Conservation (phyloP, 2,113 vertebrate species). For the Gnathonemus echidnorhynchus region DNA sequence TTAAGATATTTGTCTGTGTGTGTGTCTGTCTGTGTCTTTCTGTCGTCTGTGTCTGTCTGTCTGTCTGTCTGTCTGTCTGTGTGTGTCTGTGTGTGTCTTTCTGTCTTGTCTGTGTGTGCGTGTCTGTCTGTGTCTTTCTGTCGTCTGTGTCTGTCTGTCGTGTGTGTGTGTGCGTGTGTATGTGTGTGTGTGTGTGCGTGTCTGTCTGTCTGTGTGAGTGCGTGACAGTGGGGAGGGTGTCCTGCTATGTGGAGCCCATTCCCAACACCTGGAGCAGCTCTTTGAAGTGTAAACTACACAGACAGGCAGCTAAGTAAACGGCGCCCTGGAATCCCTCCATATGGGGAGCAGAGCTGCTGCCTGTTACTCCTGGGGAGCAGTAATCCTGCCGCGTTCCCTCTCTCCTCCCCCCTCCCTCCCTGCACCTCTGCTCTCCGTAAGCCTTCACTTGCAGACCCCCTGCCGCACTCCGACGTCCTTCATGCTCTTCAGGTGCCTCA, state of each 20-base stretch:
- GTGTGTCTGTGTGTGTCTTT: too few relatives aligned
- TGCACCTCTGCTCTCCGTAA: not conserved
- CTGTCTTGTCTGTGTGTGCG: not conserved
- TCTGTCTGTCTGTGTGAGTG: too few relatives aligned
- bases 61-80: not conserved
- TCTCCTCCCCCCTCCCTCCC: not conserved
- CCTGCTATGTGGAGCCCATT: not conserved
- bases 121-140: not conserved
- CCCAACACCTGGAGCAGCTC: constrained; percentile 41
- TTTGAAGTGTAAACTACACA: constrained; percentile 47
- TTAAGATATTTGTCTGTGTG: not conserved
- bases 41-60: too few relatives aligned
- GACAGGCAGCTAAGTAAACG: constrained; percentile 33
- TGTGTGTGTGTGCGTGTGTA: too few relatives aligned
- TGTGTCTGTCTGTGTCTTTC: not conserved
- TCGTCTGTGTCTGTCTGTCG: too few relatives aligned
- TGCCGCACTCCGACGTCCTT: not conserved
- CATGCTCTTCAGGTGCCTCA: not conserved
- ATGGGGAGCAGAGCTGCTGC: constrained; percentile 30
- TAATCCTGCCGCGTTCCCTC: constrained; percentile 22
- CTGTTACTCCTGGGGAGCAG: constrained; percentile 29
- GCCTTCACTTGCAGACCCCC: not conserved
- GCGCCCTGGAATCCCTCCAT: constrained; percentile 37
- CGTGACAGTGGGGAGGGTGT: not conserved
- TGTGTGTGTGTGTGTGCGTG: too few relatives aligned